phyloP scores from a whole-genome alignment of 2,113 vertebrate species.

The Geococcyx californianus region DNA sequence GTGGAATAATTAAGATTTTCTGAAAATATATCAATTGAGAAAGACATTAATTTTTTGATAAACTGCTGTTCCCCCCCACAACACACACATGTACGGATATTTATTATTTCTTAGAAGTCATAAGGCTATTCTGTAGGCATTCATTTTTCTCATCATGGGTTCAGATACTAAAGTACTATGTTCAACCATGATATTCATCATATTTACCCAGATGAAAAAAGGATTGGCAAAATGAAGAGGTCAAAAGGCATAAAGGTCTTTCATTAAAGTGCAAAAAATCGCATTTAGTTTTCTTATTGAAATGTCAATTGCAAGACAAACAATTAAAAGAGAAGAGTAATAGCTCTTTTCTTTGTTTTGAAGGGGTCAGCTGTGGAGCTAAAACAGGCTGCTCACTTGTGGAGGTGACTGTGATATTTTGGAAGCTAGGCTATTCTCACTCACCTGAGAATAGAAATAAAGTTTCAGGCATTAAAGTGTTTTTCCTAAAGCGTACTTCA shows the following conservation, averaged over 20 bases:
- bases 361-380: accelerated
- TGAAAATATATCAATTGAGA: too few species aligned
- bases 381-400: neutral
- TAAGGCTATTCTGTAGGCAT: neutral
- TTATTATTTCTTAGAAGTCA: neutral
- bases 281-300: neutral
- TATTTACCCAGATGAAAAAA: neutral
- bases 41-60: too few species aligned
- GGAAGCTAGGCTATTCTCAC: neutral
- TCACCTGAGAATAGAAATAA: neutral
- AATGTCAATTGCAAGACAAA: neutral
- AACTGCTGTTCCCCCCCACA: too few species aligned
- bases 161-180: neutral
- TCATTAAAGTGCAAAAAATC: neutral
- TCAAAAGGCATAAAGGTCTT: neutral
- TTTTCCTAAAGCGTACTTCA: neutral
- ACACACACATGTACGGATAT: too few species aligned
- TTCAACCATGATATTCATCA: neutral
- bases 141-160: neutral
- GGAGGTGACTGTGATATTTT: neutral
- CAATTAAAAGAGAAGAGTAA: neutral
- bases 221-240: neutral
- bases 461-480: neutral
- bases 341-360: neutral
- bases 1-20: too few species aligned